These are phyloP conservation scores for Hanleya hanleyi DNA, from an alignment of 2,888 invertebrate species.

Conservation along the genomic window DNA sequence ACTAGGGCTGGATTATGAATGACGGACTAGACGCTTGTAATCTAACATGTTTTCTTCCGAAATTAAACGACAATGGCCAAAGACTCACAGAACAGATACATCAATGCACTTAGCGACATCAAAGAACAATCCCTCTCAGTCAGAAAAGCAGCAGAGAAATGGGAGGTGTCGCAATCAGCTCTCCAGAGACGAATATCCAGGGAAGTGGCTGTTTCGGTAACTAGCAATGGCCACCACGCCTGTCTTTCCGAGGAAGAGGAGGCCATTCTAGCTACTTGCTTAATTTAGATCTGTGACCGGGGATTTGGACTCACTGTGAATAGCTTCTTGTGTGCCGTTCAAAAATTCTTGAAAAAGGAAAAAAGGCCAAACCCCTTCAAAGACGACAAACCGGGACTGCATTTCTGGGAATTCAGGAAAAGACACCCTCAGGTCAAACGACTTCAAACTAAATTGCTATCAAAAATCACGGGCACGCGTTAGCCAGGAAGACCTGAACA, in stretches of 20 bases:
- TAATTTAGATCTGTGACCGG: neutral
- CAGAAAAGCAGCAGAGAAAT: too few species aligned
- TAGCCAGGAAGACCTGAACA: neutral
- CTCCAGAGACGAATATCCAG: neutral
- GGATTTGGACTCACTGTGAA: neutral
- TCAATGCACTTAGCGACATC: too few species aligned
- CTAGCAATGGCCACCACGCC: neutral
- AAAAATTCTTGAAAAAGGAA: neutral
- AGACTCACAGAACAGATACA: too few species aligned
- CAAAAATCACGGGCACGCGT: neutral
- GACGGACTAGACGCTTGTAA: too few species aligned
- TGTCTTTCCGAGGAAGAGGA: neutral
- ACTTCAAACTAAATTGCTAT: neutral
- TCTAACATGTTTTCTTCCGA: too few species aligned
- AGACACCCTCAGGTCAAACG: neutral
- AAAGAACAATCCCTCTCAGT: too few species aligned
- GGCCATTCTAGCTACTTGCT: neutral
- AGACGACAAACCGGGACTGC: too few species aligned
- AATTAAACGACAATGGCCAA: too few species aligned
- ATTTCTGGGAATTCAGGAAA: neutral
- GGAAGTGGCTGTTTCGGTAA: neutral
- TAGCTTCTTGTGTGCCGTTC: neutral
- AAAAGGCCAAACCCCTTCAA: too few species aligned
- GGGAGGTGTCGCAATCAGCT: neutral
- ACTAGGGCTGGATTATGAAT: too few species aligned